phyloP scores from a whole-genome alignment of 2,888 invertebrate genomes.

The Cremastobaeus sp. region DNA sequence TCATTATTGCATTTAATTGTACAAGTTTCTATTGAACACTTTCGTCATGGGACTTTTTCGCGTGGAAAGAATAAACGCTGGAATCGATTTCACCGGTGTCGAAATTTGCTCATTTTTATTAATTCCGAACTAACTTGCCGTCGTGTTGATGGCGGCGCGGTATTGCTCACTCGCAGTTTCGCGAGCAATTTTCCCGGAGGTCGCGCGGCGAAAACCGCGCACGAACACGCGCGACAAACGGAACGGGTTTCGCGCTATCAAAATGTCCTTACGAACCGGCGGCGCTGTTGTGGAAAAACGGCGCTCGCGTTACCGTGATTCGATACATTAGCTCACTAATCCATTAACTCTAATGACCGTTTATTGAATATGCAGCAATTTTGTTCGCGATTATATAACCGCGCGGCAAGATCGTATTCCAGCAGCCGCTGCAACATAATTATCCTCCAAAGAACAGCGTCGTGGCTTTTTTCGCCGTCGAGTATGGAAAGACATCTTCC shows the following conservation, averaged over 20 bases:
- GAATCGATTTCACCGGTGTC: slow-evolving; percentile 41
- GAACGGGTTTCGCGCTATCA: slow-evolving; percentile 30
- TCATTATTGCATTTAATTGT: slow-evolving; percentile 43
- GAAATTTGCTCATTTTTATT: slow-evolving; percentile 31
- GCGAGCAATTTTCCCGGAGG: slow-evolving; percentile 8
- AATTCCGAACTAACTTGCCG: slow-evolving; percentile 17
- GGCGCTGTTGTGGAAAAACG: no score
- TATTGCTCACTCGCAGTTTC: slow-evolving; percentile 3
- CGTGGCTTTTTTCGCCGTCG: no score
- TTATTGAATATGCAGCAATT: slow-evolving; percentile 7
- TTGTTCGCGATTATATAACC: not conserved
- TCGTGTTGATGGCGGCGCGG: slow-evolving; percentile 13
- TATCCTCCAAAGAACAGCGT: no score
- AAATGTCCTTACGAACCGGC: no score
- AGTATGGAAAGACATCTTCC: no score
- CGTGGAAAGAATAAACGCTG: slow-evolving; percentile 3
- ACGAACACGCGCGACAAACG: slow-evolving; percentile 12
- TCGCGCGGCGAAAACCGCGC: not conserved
- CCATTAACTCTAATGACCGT: not conserved
- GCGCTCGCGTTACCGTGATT: not conserved
- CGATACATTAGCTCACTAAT: slow-evolving; percentile 7
- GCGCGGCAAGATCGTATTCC: not conserved
- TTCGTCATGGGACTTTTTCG: slow-evolving; percentile 24
- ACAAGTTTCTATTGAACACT: slow-evolving; percentile 28
- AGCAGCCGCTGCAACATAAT: not conserved